Percentiles rank a stretch among this genome's conserved stretches.
phyloP scores from a whole-genome alignment of 1,140 invertebrate genomes.

The Drosophila azteca region DNA sequence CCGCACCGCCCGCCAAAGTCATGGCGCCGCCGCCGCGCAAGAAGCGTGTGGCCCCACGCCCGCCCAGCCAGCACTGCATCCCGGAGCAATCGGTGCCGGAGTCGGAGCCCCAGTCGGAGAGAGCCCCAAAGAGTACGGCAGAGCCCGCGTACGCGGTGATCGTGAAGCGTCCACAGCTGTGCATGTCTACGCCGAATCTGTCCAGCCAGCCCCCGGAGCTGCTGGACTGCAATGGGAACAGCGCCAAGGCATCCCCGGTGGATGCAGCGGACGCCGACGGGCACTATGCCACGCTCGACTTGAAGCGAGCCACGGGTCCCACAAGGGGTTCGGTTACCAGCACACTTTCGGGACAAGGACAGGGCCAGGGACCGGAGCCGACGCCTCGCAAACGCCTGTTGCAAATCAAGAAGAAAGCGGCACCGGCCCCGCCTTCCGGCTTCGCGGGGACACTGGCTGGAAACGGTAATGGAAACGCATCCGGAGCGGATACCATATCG shows the following conservation, averaged over 20 bases:
- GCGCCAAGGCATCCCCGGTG: slow-evolving; percentile 28
- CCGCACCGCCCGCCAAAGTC: slow-evolving; percentile 43
- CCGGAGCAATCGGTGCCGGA: slow-evolving; percentile 68
- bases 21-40: slow-evolving; percentile 74
- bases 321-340: no score
- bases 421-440: slow-evolving; percentile 67
- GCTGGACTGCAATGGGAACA: slow-evolving; percentile 58
- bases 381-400: slow-evolving; percentile 69
- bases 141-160: slow-evolving; percentile 66
- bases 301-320: slow-evolving; percentile 20
- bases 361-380: slow-evolving; percentile 60
- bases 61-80: slow-evolving; percentile 75
- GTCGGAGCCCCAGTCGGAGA: slow-evolving; percentile 1
- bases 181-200: slow-evolving; percentile 80
- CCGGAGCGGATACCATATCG: slow-evolving; percentile 56
- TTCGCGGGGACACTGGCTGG: background rate
- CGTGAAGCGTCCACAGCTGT: slow-evolving; percentile 68
- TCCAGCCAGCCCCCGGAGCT: slow-evolving; percentile 28
- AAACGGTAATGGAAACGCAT: no score
- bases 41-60: slow-evolving; percentile 77
- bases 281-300: slow-evolving; percentile 65
- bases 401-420: slow-evolving; percentile 76
- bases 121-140: slow-evolving; percentile 1
- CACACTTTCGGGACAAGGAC: no score
- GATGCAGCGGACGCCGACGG: slow-evolving; percentile 35